phyloP scores from a whole-genome alignment of 2,113 vertebrate genomes.

The Tupaia chinensis region DNA sequence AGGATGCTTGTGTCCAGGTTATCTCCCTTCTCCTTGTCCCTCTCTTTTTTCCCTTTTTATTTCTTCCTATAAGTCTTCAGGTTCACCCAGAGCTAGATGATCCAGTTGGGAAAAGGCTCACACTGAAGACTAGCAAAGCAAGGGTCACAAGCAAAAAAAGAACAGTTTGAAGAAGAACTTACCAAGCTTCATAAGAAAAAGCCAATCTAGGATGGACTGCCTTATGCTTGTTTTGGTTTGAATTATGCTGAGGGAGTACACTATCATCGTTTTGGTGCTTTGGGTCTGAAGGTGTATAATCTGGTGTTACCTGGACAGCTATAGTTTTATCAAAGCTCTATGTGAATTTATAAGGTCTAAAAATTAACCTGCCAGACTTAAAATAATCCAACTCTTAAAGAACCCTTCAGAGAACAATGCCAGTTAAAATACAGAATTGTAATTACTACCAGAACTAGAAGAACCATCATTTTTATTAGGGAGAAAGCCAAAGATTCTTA shows the following conservation, averaged over 20 bases:
- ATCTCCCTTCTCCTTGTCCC: not conserved
- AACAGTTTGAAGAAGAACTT: not conserved
- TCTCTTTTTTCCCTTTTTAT: accelerated
- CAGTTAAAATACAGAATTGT: not conserved
- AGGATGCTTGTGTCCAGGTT: not conserved
- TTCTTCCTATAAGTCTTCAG: not conserved
- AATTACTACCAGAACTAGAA: not conserved
- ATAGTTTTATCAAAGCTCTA: not conserved
- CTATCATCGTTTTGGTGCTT: not conserved
- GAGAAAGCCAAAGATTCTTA: not conserved
- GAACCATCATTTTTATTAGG: not conserved
- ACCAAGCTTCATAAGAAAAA: not conserved
- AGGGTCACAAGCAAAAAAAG: not conserved
- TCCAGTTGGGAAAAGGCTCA: not conserved
- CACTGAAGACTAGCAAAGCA: not conserved
- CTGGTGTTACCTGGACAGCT: not conserved
- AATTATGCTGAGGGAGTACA: not conserved
- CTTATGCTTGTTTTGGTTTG: not conserved
- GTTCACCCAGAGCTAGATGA: not conserved
- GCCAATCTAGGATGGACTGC: not conserved
- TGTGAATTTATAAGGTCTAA: conserved; percentile 26
- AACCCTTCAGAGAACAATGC: not conserved
- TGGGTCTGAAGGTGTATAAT: not conserved
- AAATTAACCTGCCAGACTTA: not conserved
- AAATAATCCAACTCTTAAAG: not conserved